A percentile compares a stretch with the other conserved stretches of the same genome.
Conservation (phyloP, 2,888 invertebrate genomes). For the Deilephila porcellus region DNA sequence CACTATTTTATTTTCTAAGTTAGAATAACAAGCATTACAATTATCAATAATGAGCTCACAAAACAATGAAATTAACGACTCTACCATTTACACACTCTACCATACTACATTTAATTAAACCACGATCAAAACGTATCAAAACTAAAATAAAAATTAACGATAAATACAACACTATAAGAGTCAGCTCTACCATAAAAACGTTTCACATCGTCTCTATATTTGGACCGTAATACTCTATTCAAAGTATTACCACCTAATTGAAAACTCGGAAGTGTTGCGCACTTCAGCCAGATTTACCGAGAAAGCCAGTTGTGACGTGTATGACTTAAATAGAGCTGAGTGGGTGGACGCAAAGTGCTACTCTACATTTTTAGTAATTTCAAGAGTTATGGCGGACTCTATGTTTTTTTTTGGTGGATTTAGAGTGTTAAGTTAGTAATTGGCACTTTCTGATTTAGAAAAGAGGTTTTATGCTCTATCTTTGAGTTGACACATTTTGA, state of each 20-base stretch:
- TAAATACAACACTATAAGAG: neutral
- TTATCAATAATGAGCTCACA: too few species aligned
- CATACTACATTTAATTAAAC: neutral
- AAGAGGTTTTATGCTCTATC: too few species aligned
- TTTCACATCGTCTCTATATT: conserved; percentile 2
- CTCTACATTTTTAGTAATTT: neutral
- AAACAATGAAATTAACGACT: too few species aligned
- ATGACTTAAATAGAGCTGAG: conserved; percentile 24
- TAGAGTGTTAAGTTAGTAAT: too few species aligned
- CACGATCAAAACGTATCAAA: neutral
- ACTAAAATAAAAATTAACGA: neutral
- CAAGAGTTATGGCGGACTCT: neutral
- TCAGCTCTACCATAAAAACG: neutral
- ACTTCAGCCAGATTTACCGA: conserved; percentile 23
- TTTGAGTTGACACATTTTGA: too few species aligned
- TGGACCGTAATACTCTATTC: conserved; percentile 17
- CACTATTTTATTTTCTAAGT: too few species aligned
- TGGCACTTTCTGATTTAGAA: too few species aligned
- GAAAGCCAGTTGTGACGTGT: conserved; percentile 25
- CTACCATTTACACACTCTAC: too few species aligned
- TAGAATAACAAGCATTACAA: too few species aligned
- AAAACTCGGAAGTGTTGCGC: conserved; percentile 37
- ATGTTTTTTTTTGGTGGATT: neutral
- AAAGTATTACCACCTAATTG: conserved; percentile 34
- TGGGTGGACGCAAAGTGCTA: conserved; percentile 26